phyloP scores from a whole-genome alignment of 2,113 vertebrate species.

The Labrus mixtus region DNA sequence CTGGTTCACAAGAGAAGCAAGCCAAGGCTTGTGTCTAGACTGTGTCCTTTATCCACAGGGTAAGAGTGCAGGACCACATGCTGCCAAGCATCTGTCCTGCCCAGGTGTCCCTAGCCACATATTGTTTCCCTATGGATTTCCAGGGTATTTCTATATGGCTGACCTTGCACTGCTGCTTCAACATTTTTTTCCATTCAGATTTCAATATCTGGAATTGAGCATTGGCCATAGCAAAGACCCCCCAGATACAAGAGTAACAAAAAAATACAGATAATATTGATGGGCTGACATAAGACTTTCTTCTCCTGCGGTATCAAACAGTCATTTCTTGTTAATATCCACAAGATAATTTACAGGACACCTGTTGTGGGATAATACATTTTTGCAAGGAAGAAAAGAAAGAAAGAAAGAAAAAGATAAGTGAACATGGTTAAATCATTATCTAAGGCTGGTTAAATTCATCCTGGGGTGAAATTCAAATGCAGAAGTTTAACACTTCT shows the following conservation, averaged over 20 bases:
- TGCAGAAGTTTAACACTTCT: not conserved
- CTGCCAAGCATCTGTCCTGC: slow-evolving; percentile 15
- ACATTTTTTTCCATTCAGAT: not conserved
- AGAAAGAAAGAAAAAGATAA: not conserved
- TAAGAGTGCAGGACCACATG: slow-evolving; percentile 8
- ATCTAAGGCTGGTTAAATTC: not conserved
- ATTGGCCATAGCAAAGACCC: too few species aligned
- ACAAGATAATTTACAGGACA: too few species aligned
- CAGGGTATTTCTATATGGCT: not conserved
- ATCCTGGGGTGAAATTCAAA: not conserved
- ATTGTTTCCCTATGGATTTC: not conserved
- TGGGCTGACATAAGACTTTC: too few species aligned
- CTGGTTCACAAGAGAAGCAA: slow-evolving; percentile 22
- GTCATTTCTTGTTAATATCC: too few species aligned
- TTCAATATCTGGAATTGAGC: not conserved
- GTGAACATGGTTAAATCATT: not conserved
- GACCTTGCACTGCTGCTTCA: not conserved
- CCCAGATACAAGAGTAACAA: not conserved
- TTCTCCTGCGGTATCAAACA: too few species aligned
- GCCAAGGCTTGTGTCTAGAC: slow-evolving; percentile 7
- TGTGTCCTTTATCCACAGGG: slow-evolving; percentile 37
- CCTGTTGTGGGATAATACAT: too few species aligned
- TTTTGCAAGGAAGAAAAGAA: too few species aligned
- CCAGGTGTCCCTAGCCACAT: slow-evolving; percentile 27
- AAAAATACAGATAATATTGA: not conserved